phyloP scores from a whole-genome alignment of 2,888 invertebrate genomes.

The Argyra leucocephala region DNA sequence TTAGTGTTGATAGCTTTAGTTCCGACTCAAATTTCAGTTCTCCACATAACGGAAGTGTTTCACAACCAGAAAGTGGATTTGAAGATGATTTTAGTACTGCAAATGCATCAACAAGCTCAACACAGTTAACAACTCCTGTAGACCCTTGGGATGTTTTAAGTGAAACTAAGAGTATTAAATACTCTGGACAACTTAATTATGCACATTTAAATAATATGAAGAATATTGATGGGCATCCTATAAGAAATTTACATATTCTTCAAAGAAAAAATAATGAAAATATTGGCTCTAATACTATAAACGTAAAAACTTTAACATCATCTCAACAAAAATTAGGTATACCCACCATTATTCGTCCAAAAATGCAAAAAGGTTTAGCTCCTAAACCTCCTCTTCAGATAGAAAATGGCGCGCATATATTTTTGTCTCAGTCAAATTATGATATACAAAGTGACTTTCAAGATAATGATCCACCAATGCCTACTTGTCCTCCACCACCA shows the following conservation, averaged over 20 bases:
- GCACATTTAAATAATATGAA: constrained; percentile 17
- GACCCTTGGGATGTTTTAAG: constrained; percentile 43
- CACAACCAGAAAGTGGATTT: constrained; percentile 69
- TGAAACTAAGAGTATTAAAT: constrained; percentile 27
- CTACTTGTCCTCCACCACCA: constrained; percentile 66
- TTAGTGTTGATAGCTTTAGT: constrained; percentile 66
- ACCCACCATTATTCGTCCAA: constrained; percentile 62
- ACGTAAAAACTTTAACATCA: constrained; percentile 45
- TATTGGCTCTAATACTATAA: constrained; percentile 49
- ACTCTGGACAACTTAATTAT: constrained; percentile 38
- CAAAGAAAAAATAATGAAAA: constrained; percentile 33
- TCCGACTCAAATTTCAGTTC: constrained; percentile 59
- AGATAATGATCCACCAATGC: constrained; percentile 57
- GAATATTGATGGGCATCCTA: constrained; percentile 28
- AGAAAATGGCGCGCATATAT: too few species aligned
- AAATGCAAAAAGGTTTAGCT: constrained; percentile 39
- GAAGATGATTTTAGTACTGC: constrained; percentile 62
- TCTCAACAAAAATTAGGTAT: constrained; percentile 44
- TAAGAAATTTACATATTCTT: constrained; percentile 31
- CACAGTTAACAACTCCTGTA: constrained; percentile 31
- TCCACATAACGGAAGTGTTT: constrained; percentile 51
- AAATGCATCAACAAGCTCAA: constrained; percentile 41
- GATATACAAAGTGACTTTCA: not conserved
- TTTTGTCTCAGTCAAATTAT: not conserved
- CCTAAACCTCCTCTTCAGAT: constrained; percentile 29